phyloP scores from a whole-genome alignment of 2,797 vertebrate genomes.

The Centroberyx gerrardi region DNA sequence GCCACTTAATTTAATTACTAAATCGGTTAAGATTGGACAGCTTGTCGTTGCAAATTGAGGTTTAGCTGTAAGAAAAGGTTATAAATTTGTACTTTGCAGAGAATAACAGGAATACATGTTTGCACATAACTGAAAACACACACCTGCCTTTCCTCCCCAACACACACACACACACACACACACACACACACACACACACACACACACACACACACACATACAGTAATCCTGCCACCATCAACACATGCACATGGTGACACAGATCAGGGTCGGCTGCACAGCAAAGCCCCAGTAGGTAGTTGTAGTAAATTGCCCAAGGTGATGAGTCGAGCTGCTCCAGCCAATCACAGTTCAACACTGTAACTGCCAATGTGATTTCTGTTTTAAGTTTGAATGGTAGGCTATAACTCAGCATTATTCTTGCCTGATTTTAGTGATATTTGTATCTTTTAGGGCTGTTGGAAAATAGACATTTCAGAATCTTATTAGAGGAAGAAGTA shows the following conservation, averaged over 20 bases:
- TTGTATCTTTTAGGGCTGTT: not conserved
- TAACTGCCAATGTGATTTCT: conserved; percentile 11
- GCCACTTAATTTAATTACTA: not conserved
- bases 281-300: conserved; percentile 17
- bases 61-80: conserved; percentile 1
- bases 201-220: not conserved
- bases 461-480: not conserved
- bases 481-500: not conserved
- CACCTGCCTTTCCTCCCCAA: not conserved
- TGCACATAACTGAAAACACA: not conserved
- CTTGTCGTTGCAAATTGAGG: not conserved
- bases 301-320: conserved; percentile 13
- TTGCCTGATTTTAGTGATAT: not conserved
- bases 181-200: conserved; percentile 16
- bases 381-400: not conserved
- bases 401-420: not conserved
- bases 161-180: conserved; percentile 5
- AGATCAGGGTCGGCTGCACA: conserved; percentile 19
- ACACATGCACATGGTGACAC: not conserved
- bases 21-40: not conserved
- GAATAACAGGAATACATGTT: not conserved
- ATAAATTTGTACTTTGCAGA: conserved; percentile 3
- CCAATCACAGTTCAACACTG: conserved; percentile 44
- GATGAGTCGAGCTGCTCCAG: conserved; percentile 29
- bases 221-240: not conserved